A percentile compares a stretch with the other conserved stretches of the same genome.
phyloP scores from a whole-genome alignment of 2,797 vertebrate genomes.

The Brachymystax lenok region DNA sequence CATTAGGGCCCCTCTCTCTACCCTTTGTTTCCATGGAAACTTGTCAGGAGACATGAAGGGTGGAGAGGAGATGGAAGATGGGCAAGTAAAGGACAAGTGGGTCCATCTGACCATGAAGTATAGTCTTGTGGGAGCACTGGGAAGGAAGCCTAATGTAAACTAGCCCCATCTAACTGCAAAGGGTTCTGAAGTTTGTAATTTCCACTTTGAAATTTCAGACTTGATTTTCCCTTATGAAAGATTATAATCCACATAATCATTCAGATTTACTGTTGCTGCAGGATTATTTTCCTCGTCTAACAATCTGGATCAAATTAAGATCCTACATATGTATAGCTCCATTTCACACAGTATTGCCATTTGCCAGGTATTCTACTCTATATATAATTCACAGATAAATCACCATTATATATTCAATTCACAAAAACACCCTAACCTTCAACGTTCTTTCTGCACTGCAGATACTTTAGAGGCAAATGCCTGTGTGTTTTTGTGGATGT shows the following conservation, averaged over 20 bases:
- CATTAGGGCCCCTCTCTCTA: constrained; percentile 48
- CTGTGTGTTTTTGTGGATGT: constrained; percentile 13
- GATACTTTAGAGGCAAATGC: background rate
- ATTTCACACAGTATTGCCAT: background rate
- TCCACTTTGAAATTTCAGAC: too few relatives aligned
- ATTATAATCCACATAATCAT: background rate
- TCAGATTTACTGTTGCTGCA: background rate
- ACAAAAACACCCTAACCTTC: background rate
- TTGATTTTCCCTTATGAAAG: too few relatives aligned
- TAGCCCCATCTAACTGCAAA: constrained; percentile 14
- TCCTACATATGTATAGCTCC: background rate
- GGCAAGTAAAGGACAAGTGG: constrained; percentile 58
- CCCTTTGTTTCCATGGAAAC: constrained; percentile 84
- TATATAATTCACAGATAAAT: background rate
- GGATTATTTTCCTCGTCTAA: background rate
- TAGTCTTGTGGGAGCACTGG: constrained; percentile 64
- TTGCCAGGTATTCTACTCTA: background rate
- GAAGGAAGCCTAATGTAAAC: constrained; percentile 50
- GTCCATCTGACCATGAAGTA: constrained; percentile 68
- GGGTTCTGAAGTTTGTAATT: too few relatives aligned
- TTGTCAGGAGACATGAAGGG: constrained; percentile 68
- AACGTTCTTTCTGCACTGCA: background rate
- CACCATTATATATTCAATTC: constrained; percentile 14
- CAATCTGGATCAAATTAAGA: background rate
- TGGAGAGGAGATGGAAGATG: constrained; percentile 40